Conservation (phyloP, 2,888 invertebrate genomes). For the Eudemis profundana region DNA sequence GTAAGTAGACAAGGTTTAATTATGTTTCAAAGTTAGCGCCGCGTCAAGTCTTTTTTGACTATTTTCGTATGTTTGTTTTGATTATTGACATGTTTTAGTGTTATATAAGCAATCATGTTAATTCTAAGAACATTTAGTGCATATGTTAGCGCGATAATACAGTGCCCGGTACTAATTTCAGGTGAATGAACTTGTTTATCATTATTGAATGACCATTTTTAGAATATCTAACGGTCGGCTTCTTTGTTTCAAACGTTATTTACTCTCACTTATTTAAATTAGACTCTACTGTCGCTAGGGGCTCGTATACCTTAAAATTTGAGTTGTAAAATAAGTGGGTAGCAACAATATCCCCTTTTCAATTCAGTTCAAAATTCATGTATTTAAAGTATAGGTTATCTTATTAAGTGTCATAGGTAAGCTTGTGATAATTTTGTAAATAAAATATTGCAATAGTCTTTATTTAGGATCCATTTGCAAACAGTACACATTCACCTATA, state of each 20-base stretch:
- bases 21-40: slow-evolving; percentile 58
- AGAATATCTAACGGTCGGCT: slow-evolving; percentile 35
- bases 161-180: slow-evolving; percentile 56
- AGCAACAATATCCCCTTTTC: too few species aligned
- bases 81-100: slow-evolving; percentile 60
- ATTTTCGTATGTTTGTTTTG: slow-evolving; percentile 61
- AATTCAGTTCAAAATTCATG: too few species aligned
- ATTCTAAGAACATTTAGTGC: slow-evolving; percentile 61
- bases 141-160: slow-evolving; percentile 57
- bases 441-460: too few species aligned
- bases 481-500: too few species aligned
- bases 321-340: too few species aligned
- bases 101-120: slow-evolving; percentile 73
- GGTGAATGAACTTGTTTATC: slow-evolving; percentile 62
- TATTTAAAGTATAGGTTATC: too few species aligned
- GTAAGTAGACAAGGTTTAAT: slow-evolving; percentile 48
- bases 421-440: too few species aligned
- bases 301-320: not conserved
- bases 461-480: too few species aligned
- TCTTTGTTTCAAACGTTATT: slow-evolving; percentile 11
- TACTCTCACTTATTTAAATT: slow-evolving; percentile 42
- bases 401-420: too few species aligned
- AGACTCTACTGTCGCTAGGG: slow-evolving; percentile 12
- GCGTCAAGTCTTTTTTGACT: slow-evolving; percentile 44
- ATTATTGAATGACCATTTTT: slow-evolving; percentile 35